Conservation (phyloP, 2,888 invertebrate genomes). For the Hydropsyche betteni region DNA sequence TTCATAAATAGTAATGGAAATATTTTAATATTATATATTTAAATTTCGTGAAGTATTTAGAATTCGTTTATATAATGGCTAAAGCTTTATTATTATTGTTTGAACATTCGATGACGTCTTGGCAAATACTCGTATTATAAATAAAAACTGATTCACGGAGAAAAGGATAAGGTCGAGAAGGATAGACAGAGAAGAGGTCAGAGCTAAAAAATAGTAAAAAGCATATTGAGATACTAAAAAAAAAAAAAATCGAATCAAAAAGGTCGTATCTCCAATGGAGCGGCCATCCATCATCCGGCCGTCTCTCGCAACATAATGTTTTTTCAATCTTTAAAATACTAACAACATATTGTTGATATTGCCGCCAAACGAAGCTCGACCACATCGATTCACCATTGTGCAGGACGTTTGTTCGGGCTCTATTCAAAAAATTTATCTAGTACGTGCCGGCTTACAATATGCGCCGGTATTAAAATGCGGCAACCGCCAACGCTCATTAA, state of each 20-base stretch:
- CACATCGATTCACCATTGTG: conserved; percentile 6
- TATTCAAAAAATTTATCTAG: too few species aligned
- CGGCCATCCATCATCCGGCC: conserved; percentile 43
- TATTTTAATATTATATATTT: too few species aligned
- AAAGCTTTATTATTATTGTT: too few species aligned
- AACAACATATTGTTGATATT: conserved; percentile 41
- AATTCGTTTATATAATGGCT: too few species aligned
- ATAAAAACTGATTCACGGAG: too few species aligned
- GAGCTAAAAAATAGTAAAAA: neutral
- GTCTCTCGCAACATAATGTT: conserved; percentile 46
- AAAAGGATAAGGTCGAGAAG: conserved; percentile 19
- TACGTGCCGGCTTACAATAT: too few species aligned
- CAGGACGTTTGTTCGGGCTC: neutral
- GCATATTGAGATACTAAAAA: neutral
- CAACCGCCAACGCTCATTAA: neutral
- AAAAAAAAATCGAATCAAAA: conserved; percentile 14
- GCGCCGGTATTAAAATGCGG: too few species aligned
- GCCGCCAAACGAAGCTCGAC: conserved; percentile 35
- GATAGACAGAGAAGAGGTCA: conserved; percentile 5
- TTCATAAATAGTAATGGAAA: neutral
- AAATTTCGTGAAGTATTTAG: too few species aligned
- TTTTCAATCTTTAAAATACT: conserved; percentile 42
- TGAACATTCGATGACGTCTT: too few species aligned
- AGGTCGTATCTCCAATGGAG: conserved; percentile 37
- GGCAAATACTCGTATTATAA: too few species aligned